Base-by-base conservation (phyloP, 1,140 invertebrate genomes). In the Ctenoplectra terminalis region DNA sequence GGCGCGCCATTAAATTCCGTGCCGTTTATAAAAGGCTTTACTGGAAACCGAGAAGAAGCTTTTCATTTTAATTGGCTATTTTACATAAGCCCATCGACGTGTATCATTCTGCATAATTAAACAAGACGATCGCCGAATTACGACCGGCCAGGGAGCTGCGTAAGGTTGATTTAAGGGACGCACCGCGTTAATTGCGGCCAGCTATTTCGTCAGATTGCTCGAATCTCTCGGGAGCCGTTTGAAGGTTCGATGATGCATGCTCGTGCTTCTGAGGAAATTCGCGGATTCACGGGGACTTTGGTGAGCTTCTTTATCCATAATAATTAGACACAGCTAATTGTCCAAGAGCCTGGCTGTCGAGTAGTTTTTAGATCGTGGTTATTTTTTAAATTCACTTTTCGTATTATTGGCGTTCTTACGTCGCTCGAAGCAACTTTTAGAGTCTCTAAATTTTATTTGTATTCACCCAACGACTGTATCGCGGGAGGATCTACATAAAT, bases 11-110 rank as follows among this genome's bases (percentile, higher is more conserved):
- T 52, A 78, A 70, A 66, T 50, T 54, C 37, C 50, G 29, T 26
- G 37, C 37, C 46, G 54, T 64, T 74, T 37, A 61, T 37, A 37
- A 71, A 71, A 75, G 69, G 43, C 78, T 86, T 75, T 40, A 48
- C 40, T 82, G 67, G 63, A 74, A 72, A 75, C 66, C 43, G 54
- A 43, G 43, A 46, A 56, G 70, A 15, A 26, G 15, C 60, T 83
- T 87, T 86, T 50, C 75, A 50, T 83, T 86, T 86, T 87, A 83
- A 87, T 83, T 87, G 69, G 66, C 60, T 40, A 7, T 20, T 43
- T 86, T 82, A 70, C 79, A 79, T 74, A 85, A 85, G 70, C 43
- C 40, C 64, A 69, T 82, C 80, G 60, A 79, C 50, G 48, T 58
- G 69, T 54, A 56, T 73, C 72, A 67, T 50, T 82, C 29, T 29